These are phyloP conservation scores for Scaptomyza tumidula DNA, from an alignment of 2,888 invertebrate species.

Conservation along the genomic window DNA sequence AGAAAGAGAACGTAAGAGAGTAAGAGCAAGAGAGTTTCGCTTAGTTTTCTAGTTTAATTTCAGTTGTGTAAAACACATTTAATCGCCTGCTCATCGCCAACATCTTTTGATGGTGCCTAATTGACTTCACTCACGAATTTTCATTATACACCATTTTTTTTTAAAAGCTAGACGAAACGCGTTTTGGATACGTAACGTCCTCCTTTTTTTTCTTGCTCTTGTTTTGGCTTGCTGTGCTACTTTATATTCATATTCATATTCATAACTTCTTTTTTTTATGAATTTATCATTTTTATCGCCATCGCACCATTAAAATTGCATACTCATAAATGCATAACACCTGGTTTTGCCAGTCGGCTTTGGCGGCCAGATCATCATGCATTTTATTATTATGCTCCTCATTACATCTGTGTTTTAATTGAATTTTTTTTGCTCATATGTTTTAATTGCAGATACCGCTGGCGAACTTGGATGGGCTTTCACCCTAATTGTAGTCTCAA, in stretches of 20 bases:
- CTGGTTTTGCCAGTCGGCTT: conserved; percentile 10
- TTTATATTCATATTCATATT: conserved; percentile 56
- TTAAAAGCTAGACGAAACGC: conserved; percentile 47
- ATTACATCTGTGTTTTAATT: conserved; percentile 46
- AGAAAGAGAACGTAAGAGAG: background rate
- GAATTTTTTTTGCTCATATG: conserved; percentile 33
- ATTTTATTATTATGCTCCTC: conserved; percentile 39
- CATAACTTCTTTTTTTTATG: conserved; percentile 52
- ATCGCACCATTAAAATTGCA: conserved; percentile 65
- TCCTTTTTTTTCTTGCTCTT: background rate
- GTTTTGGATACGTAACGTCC: conserved; percentile 15
- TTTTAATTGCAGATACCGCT: conserved; percentile 81
- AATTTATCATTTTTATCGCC: conserved; percentile 68
- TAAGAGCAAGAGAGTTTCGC: conserved; percentile 7
- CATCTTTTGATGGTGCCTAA: conserved; percentile 51
- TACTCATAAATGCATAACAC: conserved; percentile 59
- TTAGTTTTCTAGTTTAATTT: conserved; percentile 40
- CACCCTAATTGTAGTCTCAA: conserved; percentile 89
- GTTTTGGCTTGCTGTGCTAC: conserved; percentile 3
- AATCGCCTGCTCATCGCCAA: conserved; percentile 48
- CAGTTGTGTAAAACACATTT: conserved; percentile 32
- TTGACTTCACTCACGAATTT: conserved; percentile 74
- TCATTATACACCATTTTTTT: conserved; percentile 22
- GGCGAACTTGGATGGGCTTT: conserved; percentile 87
- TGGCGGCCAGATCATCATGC: conserved; percentile 36